Conservation (phyloP, 1,140 invertebrate genomes). For the Conus betulinus region DNA sequence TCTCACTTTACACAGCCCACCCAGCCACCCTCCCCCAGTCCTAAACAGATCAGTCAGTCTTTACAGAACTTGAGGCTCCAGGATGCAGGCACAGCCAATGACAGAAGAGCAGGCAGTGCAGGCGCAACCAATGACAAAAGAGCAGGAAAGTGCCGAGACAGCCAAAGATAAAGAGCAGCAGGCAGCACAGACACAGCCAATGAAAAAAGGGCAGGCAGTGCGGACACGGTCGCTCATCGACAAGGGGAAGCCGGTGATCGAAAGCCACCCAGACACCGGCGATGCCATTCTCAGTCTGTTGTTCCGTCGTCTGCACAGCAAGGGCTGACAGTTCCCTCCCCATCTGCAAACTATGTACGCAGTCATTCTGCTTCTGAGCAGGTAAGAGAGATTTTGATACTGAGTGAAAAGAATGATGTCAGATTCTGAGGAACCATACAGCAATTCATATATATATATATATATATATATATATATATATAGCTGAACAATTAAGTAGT, state of each 20-base stretch:
- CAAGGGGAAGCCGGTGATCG: not conserved
- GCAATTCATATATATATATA: no score
- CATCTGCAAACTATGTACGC: not conserved
- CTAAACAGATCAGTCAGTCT: not conserved
- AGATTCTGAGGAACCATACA: no score
- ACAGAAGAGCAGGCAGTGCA: not conserved
- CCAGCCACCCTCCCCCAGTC: not conserved
- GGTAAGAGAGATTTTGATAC: not conserved
- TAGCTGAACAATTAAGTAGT: no score
- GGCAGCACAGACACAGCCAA: not conserved
- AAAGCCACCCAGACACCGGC: slow-evolving; percentile 11
- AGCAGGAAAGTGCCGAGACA: not conserved
- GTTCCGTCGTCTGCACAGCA: slow-evolving; percentile 4
- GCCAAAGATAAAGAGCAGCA: no score
- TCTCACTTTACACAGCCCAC: not conserved
- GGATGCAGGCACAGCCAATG: not conserved
- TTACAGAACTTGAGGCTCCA: not conserved
- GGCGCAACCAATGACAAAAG: not conserved
- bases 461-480: no score
- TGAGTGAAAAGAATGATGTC: no score
- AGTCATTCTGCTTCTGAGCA: slow-evolving; percentile 18
- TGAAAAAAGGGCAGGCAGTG: slow-evolving; percentile 1
- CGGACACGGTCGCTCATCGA: not conserved
- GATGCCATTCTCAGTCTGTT: slow-evolving; percentile 31
- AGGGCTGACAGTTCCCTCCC: not conserved